phyloP scores from a whole-genome alignment of 2,113 vertebrate species.

The Lagopus muta region DNA sequence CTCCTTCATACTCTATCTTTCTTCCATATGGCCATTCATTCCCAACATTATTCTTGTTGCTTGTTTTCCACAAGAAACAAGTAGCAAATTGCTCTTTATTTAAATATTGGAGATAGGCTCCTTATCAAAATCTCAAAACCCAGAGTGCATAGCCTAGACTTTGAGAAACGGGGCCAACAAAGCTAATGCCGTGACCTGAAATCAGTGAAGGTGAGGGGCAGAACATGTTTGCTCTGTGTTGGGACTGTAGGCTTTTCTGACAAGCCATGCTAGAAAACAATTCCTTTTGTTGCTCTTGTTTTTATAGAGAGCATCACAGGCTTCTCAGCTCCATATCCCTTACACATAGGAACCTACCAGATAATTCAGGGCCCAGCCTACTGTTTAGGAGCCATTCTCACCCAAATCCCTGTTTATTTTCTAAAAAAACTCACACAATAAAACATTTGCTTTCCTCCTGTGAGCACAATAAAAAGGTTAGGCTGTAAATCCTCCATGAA shows the following conservation, averaged over 20 bases:
- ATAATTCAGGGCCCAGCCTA: background rate
- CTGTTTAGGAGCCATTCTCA: background rate
- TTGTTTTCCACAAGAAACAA: background rate
- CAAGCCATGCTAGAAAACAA: background rate
- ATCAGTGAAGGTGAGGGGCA: background rate
- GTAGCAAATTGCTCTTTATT: background rate
- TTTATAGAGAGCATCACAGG: background rate
- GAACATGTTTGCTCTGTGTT: background rate
- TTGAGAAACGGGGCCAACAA: background rate
- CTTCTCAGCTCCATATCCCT: background rate
- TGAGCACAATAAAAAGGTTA: background rate
- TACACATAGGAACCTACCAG: background rate
- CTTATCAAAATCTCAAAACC: background rate
- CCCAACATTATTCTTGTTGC: background rate
- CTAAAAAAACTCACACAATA: background rate
- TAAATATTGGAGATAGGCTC: background rate
- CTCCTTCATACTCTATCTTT: background rate
- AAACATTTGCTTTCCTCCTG: background rate
- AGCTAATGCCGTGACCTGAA: background rate
- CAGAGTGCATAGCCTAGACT: background rate
- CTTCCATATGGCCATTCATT: background rate
- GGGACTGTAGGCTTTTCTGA: background rate
- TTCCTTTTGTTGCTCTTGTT: background rate
- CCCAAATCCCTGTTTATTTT: background rate
- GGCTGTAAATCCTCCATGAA: background rate